Percentiles rank a stretch among this genome's conserved stretches.
Conservation (phyloP, 1,140 invertebrate species). For the Hyles euphorbiae region DNA sequence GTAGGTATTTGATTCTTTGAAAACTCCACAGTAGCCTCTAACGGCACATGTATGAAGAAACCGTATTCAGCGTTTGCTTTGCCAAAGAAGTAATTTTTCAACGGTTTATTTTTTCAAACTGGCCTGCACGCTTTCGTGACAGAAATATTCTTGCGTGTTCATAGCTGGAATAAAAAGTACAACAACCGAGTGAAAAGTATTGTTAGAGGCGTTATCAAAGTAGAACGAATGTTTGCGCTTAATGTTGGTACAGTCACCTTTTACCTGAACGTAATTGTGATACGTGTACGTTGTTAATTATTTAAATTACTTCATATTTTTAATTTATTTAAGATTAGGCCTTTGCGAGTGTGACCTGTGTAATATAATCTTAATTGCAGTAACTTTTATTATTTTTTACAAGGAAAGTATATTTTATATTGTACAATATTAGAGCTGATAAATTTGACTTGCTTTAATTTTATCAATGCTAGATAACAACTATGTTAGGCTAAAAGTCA, state of each 20-base stretch:
- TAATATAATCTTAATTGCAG: no score
- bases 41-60: conserved; percentile 2
- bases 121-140: conserved; percentile 26
- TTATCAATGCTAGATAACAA: no score
- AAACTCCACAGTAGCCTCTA: not conserved
- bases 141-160: conserved; percentile 32
- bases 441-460: no score
- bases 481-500: no score
- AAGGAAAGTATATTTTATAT: no score
- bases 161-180: conserved; percentile 25
- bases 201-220: conserved; percentile 28
- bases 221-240: conserved; percentile 22
- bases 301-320: no score
- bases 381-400: no score
- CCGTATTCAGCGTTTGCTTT: not conserved
- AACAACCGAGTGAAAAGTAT: conserved; percentile 24
- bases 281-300: no score
- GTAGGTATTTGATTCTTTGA: no score
- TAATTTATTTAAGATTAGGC: no score
- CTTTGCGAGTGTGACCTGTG: no score
- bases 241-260: conserved; percentile 14
- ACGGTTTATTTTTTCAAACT: conserved; percentile 10
- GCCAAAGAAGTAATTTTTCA: conserved; percentile 9
- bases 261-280: conserved; percentile 8
- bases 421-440: no score